Conservation (phyloP, 1,140 invertebrate species). For the Rhopalosiphum maidis region DNA sequence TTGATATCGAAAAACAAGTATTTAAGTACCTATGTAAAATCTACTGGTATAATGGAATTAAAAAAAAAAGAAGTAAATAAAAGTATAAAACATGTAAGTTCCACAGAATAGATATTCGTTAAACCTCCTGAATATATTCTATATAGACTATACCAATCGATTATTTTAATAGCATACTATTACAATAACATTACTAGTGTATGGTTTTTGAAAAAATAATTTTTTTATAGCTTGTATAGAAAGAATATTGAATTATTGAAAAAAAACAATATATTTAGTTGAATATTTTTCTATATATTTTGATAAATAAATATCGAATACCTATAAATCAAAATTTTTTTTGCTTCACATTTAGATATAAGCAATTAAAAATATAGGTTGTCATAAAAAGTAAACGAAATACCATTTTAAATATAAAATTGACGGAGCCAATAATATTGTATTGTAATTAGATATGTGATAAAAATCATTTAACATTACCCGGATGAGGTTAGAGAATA, state of each 20-base stretch:
- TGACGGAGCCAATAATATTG: not conserved
- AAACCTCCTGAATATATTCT: not conserved
- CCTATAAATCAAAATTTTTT: too few species aligned
- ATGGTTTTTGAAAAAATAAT: not conserved
- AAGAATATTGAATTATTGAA: not conserved
- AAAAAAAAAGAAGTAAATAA: not conserved
- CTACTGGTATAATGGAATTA: not conserved
- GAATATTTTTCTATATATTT: not conserved
- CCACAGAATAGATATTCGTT: not conserved
- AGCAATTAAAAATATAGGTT: not conserved
- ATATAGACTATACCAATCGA: not conserved
- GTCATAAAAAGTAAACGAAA: not conserved
- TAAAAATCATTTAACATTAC: too few species aligned
- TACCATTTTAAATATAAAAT: not conserved
- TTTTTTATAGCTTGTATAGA: not conserved
- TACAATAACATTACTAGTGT: not conserved
- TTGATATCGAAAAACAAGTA: not conserved
- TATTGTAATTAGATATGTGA: not conserved
- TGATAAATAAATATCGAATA: too few species aligned
- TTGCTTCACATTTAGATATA: too few species aligned
- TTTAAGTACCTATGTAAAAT: not conserved
- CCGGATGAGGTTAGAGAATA: not conserved
- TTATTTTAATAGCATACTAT: not conserved
- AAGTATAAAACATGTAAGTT: not conserved
- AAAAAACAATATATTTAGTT: not conserved